A percentile compares a stretch with the other conserved stretches of the same genome.
Evolutionary conservation across 1,140 invertebrate genomes (phyloP).

Genomic region (Ylistrum balloti): DNA sequence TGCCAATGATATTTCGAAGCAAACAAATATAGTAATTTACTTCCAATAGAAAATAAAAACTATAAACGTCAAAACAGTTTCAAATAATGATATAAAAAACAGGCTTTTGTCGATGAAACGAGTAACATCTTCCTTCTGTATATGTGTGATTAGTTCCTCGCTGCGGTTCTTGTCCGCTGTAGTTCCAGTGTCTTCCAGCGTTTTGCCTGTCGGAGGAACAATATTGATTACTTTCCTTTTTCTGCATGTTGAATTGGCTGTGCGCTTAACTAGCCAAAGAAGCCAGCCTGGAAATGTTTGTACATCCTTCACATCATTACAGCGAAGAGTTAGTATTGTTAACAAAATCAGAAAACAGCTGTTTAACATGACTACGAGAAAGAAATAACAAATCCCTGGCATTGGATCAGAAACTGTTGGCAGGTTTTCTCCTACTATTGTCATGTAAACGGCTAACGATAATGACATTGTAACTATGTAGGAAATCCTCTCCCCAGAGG

Average conservation of each 20-base stretch:
- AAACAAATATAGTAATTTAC: too few species aligned
- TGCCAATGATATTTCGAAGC: too few species aligned
- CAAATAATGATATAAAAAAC: not conserved
- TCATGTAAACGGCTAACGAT: constrained; percentile 85
- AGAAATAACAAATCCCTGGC: constrained; percentile 54
- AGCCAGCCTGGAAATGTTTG: not conserved
- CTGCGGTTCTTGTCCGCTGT: not conserved
- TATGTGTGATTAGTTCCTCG: not conserved
- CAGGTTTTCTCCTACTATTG: constrained; percentile 85
- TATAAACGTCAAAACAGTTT: too few species aligned
- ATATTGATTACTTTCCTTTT: not conserved
- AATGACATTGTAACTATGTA: constrained; percentile 85
- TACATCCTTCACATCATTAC: not conserved
- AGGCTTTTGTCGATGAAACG: not conserved
- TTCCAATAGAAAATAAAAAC: too few species aligned
- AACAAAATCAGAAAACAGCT: constrained; percentile 49
- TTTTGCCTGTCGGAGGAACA: not conserved
- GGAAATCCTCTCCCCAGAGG: constrained; percentile 85
- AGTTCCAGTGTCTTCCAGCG: not conserved
- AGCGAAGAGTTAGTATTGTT: constrained; percentile 56
- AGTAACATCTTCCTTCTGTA: not conserved
- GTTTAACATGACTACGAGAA: constrained; percentile 50
- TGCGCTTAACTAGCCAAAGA: not conserved
- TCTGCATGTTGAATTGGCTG: not conserved
- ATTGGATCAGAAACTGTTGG: constrained; percentile 84